These are phyloP conservation scores for Macropus fuliginosus DNA, from an alignment of 2,797 vertebrate species.

Conservation along the genomic window DNA sequence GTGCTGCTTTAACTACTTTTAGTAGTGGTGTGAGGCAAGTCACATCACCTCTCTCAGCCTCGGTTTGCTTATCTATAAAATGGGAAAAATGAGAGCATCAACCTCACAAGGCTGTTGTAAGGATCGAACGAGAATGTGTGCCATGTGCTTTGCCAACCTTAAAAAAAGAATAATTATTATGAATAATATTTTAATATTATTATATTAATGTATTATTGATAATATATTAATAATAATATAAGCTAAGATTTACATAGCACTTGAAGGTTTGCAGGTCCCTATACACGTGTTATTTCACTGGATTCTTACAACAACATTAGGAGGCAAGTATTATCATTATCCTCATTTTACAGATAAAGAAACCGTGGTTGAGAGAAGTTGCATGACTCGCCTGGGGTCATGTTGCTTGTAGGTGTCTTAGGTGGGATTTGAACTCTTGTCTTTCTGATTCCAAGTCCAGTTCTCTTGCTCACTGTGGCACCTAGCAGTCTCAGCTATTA, in stretches of 20 bases:
- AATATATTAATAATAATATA: neutral
- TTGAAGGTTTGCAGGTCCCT: neutral
- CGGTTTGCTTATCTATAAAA: neutral
- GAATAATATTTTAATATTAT: neutral
- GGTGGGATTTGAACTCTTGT: neutral
- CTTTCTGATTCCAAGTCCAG: neutral
- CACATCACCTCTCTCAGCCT: neutral
- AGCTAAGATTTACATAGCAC: neutral
- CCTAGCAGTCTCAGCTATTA: neutral
- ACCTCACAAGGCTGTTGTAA: neutral
- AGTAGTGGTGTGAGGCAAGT: neutral
- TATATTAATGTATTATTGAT: neutral
- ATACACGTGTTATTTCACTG: neutral
- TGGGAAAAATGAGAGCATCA: neutral
- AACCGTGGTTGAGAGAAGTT: neutral
- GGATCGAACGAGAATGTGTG: neutral
- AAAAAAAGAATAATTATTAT: neutral
- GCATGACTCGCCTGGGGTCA: neutral
- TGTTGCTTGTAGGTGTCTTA: neutral
- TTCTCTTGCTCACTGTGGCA: neutral
- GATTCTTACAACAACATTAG: neutral
- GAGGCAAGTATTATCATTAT: neutral
- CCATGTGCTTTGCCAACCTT: neutral
- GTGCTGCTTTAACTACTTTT: neutral
- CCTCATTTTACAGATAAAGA: neutral